phyloP scores from a whole-genome alignment of 2,797 vertebrate genomes.

The Esox masquinongy region DNA sequence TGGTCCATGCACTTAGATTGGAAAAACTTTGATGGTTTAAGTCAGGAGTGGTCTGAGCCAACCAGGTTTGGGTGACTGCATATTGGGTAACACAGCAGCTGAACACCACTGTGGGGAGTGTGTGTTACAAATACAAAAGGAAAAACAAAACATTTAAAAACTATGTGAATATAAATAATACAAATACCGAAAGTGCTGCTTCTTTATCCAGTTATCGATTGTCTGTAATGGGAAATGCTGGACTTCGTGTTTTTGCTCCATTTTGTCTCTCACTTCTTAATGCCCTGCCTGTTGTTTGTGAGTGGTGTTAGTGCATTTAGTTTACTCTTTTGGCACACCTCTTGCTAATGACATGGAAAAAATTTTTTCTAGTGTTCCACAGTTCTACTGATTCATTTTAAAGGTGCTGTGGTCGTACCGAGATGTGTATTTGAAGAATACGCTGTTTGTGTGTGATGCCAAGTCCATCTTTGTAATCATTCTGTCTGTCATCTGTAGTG shows the following conservation, averaged over 20 bases:
- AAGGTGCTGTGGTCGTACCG: conserved; percentile 25
- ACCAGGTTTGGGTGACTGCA: conserved; percentile 26
- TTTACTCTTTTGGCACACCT: conserved; percentile 26
- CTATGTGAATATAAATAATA: conserved; percentile 27
- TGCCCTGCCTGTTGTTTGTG: conserved; percentile 45
- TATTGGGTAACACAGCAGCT: conserved; percentile 62
- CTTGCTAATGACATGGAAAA: conserved; percentile 18
- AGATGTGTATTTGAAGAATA: conserved; percentile 15
- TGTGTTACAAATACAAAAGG: conserved; percentile 22
- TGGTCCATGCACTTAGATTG: conserved; percentile 32
- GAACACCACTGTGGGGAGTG: conserved; percentile 52
- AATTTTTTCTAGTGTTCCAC: conserved; percentile 29
- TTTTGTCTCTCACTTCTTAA: conserved; percentile 45
- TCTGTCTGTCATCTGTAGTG: conserved; percentile 49
- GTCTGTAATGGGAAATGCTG: conserved; percentile 66
- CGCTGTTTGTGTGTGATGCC: conserved; percentile 28
- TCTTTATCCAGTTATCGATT: conserved; percentile 62
- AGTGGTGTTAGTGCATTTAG: conserved; percentile 8
- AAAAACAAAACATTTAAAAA: conserved; percentile 6
- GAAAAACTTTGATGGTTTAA: background rate
- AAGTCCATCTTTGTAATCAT: conserved; percentile 37
- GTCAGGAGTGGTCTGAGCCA: conserved; percentile 22
- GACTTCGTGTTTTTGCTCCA: conserved; percentile 63
- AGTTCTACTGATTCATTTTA: conserved; percentile 25
- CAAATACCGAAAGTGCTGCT: conserved; percentile 73